Evolutionary conservation across 2,113 vertebrate genomes (phyloP).

Genomic region (Acinonyx jubatus): DNA sequence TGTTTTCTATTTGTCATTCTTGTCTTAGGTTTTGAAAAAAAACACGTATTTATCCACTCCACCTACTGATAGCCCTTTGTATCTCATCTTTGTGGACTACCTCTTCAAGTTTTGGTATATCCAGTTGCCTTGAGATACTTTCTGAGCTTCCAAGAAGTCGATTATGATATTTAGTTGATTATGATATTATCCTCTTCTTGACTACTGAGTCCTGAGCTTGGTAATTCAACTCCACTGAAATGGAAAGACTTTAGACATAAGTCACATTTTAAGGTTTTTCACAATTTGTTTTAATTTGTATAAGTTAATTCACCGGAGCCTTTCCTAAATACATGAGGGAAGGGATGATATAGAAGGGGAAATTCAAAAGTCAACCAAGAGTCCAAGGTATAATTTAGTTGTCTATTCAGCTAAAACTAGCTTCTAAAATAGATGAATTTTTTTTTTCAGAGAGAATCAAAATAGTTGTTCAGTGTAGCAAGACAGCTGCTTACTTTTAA

Average conservation of each 20-base stretch:
- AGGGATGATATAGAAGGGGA: not conserved
- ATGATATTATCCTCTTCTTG: not conserved
- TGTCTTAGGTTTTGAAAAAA: not conserved
- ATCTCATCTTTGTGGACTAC: not conserved
- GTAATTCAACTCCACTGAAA: not conserved
- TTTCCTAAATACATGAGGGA: not conserved
- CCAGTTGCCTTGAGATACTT: not conserved
- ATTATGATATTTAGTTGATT: not conserved
- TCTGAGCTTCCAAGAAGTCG: not conserved
- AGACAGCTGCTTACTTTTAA: not conserved
- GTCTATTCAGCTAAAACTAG: not conserved
- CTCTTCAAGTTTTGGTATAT: not conserved
- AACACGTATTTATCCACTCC: not conserved
- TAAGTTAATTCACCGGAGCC: not conserved
- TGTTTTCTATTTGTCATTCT: not conserved
- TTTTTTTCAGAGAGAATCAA: not conserved
- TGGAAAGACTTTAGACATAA: not conserved
- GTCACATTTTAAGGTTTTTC: not conserved
- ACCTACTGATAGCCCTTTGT: not conserved
- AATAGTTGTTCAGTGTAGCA: not conserved
- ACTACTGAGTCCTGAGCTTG: not conserved
- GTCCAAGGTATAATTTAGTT: not conserved
- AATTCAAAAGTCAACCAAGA: not conserved
- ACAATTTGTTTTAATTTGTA: not conserved
- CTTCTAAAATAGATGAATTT: not conserved